Conservation (phyloP, 2,888 invertebrate genomes). For the Drosophila macrothrix region DNA sequence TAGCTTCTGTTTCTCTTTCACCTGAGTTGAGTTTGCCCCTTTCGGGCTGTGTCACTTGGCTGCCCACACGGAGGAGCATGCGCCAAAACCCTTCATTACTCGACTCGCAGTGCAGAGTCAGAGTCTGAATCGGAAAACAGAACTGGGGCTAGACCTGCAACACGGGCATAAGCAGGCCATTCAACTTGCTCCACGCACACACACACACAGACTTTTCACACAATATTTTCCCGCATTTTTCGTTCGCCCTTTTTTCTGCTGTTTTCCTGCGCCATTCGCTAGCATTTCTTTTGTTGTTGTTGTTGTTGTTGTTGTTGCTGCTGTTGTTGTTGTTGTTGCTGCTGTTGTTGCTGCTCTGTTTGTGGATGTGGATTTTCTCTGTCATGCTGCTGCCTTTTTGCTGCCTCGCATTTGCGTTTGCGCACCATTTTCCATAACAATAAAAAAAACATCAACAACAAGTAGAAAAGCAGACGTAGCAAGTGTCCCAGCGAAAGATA, state of each 20-base stretch:
- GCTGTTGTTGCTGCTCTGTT: slow-evolving; percentile 15
- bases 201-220: slow-evolving; percentile 66
- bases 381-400: slow-evolving; percentile 56
- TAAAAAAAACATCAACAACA: slow-evolving; percentile 48
- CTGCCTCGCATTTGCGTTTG: slow-evolving; percentile 76
- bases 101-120: slow-evolving; percentile 10
- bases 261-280: slow-evolving; percentile 42
- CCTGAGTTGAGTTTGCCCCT: neutral
- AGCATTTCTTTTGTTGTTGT: slow-evolving; percentile 7
- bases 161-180: slow-evolving; percentile 65
- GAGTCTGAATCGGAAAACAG: slow-evolving; percentile 7
- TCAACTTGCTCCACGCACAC: slow-evolving; percentile 65
- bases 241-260: slow-evolving; percentile 56
- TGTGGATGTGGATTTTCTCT: slow-evolving; percentile 49
- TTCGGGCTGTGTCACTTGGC: slow-evolving; percentile 40
- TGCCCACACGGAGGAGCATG: slow-evolving; percentile 48
- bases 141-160: slow-evolving; percentile 44
- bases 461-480: slow-evolving; percentile 3
- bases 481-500: neutral
- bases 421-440: slow-evolving; percentile 78
- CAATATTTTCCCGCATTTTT: slow-evolving; percentile 74
- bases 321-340: slow-evolving; percentile 18
- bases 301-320: slow-evolving; percentile 15
- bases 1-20: neutral
- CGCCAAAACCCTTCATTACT: slow-evolving; percentile 70